Percentiles rank a stretch among this genome's conserved stretches.
Evolutionary conservation across 2,113 vertebrate species (phyloP).

Genomic region (Pedetes capensis): DNA sequence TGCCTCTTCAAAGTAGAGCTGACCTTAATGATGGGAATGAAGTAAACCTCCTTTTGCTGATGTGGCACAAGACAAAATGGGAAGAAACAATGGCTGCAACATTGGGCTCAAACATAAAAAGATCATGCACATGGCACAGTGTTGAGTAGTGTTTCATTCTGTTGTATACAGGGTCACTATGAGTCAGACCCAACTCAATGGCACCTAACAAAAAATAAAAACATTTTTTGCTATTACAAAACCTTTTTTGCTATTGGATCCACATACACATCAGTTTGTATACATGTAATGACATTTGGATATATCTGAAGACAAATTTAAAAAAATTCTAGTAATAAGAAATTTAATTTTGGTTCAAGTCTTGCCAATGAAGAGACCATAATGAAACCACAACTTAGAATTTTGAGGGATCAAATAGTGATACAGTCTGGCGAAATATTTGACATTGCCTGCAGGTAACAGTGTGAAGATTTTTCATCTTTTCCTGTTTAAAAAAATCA

Average conservation of each 20-base stretch:
- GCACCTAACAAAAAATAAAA: too few relatives aligned
- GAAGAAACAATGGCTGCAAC: too few relatives aligned
- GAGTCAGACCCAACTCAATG: too few relatives aligned
- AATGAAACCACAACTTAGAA: slow-evolving; percentile 75
- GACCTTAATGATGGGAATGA: too few relatives aligned
- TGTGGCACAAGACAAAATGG: too few relatives aligned
- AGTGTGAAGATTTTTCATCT: background rate
- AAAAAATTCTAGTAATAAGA: background rate
- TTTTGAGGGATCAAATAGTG: slow-evolving; percentile 56
- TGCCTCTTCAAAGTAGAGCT: too few relatives aligned
- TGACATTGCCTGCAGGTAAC: slow-evolving; percentile 83
- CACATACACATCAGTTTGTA: background rate
- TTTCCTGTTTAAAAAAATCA: background rate
- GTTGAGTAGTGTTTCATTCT: too few relatives aligned
- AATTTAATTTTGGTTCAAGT: slow-evolving; percentile 69
- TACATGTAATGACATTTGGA: background rate
- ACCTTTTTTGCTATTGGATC: background rate
- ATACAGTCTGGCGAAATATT: slow-evolving; percentile 72
- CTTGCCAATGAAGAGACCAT: slow-evolving; percentile 61
- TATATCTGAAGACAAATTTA: slow-evolving; percentile 35
- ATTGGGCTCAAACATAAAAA: too few relatives aligned
- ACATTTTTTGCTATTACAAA: background rate
- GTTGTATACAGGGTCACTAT: too few relatives aligned
- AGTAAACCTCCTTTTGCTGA: too few relatives aligned
- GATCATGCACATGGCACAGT: too few relatives aligned